phyloP scores from a whole-genome alignment of 2,888 invertebrate genomes.

The Noctua pronuba region DNA sequence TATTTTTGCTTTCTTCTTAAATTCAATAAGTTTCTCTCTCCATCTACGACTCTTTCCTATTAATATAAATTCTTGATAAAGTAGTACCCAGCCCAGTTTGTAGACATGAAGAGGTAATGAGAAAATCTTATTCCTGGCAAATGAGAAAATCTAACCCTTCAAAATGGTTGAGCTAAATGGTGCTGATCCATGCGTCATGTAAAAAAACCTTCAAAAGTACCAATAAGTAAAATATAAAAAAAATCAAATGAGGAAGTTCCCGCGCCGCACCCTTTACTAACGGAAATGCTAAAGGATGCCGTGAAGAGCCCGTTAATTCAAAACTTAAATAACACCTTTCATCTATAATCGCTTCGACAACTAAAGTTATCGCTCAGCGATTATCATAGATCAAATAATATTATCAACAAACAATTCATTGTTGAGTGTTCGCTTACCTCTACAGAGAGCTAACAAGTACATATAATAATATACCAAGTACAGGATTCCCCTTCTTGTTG shows the following conservation, averaged over 20 bases:
- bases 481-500: conserved; percentile 3
- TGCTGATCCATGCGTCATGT: not conserved
- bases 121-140: not conserved
- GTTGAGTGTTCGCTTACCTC: conserved; percentile 5
- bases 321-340: conserved; percentile 6
- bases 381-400: conserved; percentile 45
- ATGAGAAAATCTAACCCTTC: not conserved
- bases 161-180: not conserved
- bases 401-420: conserved; percentile 25
- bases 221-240: not conserved
- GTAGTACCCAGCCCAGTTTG: not conserved
- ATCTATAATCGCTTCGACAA: not conserved
- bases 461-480: not conserved
- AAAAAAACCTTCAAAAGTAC: not conserved
- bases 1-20: not conserved
- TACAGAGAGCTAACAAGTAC: not conserved
- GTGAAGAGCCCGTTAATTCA: not conserved
- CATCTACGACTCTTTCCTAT: not conserved
- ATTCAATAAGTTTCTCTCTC: not conserved
- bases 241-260: not conserved
- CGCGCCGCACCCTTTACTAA: not conserved
- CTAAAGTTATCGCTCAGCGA: conserved; percentile 8
- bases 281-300: not conserved
- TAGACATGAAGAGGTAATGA: not conserved
- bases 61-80: conserved; percentile 28